Percentiles rank a stretch among this genome's conserved stretches.
Evolutionary conservation across 2,888 invertebrate genomes (phyloP).

Genomic region (Chrysina gloriosa): DNA sequence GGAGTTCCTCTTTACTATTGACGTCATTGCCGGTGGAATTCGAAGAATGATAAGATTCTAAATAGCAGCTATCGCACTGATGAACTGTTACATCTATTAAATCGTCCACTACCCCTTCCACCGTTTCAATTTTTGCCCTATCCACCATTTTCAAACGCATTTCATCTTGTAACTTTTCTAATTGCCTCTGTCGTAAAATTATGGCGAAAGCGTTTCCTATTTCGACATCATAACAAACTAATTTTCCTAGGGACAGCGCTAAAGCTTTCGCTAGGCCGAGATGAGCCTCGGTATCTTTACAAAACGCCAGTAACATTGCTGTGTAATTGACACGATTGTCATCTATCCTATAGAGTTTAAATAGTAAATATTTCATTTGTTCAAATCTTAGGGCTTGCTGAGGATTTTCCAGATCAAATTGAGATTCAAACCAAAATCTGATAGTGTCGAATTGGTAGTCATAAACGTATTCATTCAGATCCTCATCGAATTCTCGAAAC

Average conservation of each 20-base stretch:
- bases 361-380: constrained; percentile 62
- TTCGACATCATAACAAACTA: constrained; percentile 65
- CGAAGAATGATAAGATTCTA: constrained; percentile 39
- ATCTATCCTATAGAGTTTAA: constrained; percentile 68
- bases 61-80: constrained; percentile 54
- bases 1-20: constrained; percentile 15
- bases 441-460: constrained; percentile 59
- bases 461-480: constrained; percentile 59
- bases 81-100: constrained; percentile 55
- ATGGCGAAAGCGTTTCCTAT: constrained; percentile 68
- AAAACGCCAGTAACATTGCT: constrained; percentile 72
- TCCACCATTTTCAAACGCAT: constrained; percentile 39
- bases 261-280: constrained; percentile 71
- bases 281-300: constrained; percentile 69
- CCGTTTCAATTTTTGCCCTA: constrained; percentile 47
- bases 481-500: constrained; percentile 67
- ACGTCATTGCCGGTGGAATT: background rate
- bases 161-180: constrained; percentile 48
- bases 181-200: constrained; percentile 44
- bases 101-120: constrained; percentile 50
- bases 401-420: constrained; percentile 45
- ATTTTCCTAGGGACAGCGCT: constrained; percentile 69
- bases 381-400: constrained; percentile 24
- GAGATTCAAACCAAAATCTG: constrained; percentile 64
- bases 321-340: constrained; percentile 71